Percentiles rank a stretch among this genome's conserved stretches.
Conservation (phyloP, 1,140 invertebrate species). For the Venturia canescens region DNA sequence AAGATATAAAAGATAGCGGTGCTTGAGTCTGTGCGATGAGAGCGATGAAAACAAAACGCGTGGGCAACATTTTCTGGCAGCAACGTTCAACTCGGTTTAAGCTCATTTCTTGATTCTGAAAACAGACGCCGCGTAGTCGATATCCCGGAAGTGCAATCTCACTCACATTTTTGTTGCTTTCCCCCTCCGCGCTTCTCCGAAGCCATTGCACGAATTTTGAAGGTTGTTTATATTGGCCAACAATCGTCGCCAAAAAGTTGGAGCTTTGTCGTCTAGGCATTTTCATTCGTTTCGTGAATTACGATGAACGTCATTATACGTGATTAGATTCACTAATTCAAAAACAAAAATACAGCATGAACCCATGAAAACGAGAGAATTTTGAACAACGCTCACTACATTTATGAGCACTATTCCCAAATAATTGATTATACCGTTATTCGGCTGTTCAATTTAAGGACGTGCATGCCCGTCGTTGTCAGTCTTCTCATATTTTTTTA, state of each 20-base stretch:
- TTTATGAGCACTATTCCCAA: too few relatives aligned
- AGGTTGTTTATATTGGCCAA: background rate
- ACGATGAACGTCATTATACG: too few relatives aligned
- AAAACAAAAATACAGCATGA: too few relatives aligned
- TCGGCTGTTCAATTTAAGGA: too few relatives aligned
- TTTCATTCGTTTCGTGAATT: background rate
- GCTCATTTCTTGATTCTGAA: conserved; percentile 15
- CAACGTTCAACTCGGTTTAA: background rate
- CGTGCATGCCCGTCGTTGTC: too few relatives aligned
- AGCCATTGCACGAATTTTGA: background rate
- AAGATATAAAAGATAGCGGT: background rate
- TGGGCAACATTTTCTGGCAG: conserved; percentile 30
- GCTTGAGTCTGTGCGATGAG: background rate
- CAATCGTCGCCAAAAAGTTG: too few relatives aligned
- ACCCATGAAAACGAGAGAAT: too few relatives aligned
- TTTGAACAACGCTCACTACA: too few relatives aligned
- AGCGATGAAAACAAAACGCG: conserved; percentile 21
- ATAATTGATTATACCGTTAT: too few relatives aligned
- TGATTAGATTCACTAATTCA: too few relatives aligned
- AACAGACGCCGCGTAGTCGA: conserved; percentile 23
- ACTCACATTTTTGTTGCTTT: background rate
- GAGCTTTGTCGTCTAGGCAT: conserved; percentile 50
- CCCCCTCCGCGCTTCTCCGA: background rate
- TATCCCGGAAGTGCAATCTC: conserved; percentile 33
- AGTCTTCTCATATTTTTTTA: too few relatives aligned